Percentiles rank a stretch among this genome's conserved stretches.
phyloP scores from a whole-genome alignment of 1,140 invertebrate species.

The Drosophila pseudoananassae region DNA sequence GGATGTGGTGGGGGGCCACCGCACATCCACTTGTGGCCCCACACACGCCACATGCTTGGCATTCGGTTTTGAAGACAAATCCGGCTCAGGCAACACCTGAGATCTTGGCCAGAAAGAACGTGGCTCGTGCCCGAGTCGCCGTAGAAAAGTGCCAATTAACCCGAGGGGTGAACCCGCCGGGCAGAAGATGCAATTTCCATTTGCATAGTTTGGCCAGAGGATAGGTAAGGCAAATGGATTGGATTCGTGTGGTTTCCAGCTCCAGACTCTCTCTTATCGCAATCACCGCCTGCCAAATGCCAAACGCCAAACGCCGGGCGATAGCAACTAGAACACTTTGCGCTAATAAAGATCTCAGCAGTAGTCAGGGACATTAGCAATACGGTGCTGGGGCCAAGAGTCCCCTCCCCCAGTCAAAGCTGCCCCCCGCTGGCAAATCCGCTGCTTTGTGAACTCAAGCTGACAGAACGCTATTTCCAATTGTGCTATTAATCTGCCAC shows the following conservation, averaged over 20 bases:
- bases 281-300: constrained; percentile 65
- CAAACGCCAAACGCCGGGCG: constrained; percentile 56
- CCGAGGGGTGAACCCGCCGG: constrained; percentile 45
- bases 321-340: constrained; percentile 51
- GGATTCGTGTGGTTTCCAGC: constrained; percentile 35
- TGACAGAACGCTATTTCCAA: constrained; percentile 82
- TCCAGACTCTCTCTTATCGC: constrained; percentile 55
- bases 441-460: constrained; percentile 68
- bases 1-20: background rate
- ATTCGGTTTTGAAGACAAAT: constrained; percentile 1
- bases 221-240: constrained; percentile 37
- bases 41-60: constrained; percentile 7
- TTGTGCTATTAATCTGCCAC: constrained; percentile 84
- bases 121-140: constrained; percentile 43
- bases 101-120: constrained; percentile 17
- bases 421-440: background rate
- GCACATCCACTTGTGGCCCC: background rate
- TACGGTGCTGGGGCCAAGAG: constrained; percentile 36
- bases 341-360: constrained; percentile 71
- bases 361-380: constrained; percentile 41
- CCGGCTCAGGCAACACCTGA: constrained; percentile 25
- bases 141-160: constrained; percentile 74
- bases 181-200: constrained; percentile 63
- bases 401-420: background rate
- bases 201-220: constrained; percentile 42